These are phyloP conservation scores for Psittacula derbiana DNA, from an alignment of 2,797 vertebrate genomes.

Conservation along the genomic window DNA sequence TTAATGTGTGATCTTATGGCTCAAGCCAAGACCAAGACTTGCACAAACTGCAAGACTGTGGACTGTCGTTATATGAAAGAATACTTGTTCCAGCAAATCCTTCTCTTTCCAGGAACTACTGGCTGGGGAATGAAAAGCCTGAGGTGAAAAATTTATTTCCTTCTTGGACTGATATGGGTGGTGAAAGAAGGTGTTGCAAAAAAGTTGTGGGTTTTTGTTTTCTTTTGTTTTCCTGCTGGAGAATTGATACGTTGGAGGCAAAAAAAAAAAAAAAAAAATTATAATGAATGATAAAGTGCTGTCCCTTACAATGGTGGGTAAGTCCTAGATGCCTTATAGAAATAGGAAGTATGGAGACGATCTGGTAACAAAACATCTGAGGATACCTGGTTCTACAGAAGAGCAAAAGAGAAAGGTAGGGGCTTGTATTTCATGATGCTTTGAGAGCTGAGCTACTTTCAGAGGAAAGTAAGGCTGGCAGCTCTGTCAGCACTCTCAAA, in stretches of 20 bases:
- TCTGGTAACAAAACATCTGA: not conserved
- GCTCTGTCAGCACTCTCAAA: not conserved
- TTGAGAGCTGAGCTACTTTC: not conserved
- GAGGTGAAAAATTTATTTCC: not conserved
- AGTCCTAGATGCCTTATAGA: not conserved
- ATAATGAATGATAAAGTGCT: not conserved
- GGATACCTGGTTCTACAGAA: not conserved
- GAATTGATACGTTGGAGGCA: not conserved
- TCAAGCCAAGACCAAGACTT: slow-evolving; percentile 24
- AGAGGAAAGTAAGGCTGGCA: not conserved
- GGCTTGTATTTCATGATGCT: not conserved
- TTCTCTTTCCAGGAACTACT: not conserved
- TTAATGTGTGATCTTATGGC: slow-evolving; percentile 8
- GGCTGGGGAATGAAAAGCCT: not conserved
- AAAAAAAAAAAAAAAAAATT: not conserved
- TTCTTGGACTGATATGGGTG: not conserved
- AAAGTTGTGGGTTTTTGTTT: not conserved
- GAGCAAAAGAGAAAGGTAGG: not conserved
- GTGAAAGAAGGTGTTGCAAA: accelerated
- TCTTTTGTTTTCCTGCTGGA: not conserved
- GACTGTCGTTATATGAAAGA: not conserved
- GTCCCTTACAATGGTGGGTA: not conserved
- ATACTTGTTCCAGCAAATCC: not conserved
- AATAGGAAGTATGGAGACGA: accelerated
- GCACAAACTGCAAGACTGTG: not conserved